phyloP scores from a whole-genome alignment of 2,797 vertebrate genomes.

The Linurgus olivaceus region DNA sequence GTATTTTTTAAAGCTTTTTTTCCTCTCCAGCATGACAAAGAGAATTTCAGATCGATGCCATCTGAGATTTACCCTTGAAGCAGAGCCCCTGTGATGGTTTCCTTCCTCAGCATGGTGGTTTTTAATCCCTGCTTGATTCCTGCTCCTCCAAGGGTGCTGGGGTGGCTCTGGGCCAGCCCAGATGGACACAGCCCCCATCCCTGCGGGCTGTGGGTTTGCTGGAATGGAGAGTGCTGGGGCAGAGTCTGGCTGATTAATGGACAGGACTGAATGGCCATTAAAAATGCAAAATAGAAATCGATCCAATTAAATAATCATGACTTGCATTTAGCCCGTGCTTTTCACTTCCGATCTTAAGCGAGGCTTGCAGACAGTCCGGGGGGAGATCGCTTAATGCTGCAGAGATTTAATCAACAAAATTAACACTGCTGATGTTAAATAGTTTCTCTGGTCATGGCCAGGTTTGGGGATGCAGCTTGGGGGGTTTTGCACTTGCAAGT shows the following conservation, averaged over 20 bases:
- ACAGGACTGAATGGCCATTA: background rate
- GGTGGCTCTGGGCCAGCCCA: background rate
- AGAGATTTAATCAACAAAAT: background rate
- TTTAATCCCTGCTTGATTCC: background rate
- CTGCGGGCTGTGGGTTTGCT: background rate
- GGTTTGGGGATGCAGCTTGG: background rate
- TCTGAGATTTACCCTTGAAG: background rate
- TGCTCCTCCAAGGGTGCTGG: background rate
- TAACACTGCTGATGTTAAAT: background rate
- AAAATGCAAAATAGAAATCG: background rate
- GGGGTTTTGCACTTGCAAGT: background rate
- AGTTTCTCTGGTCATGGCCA: background rate
- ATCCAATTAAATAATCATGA: conserved; percentile 7
- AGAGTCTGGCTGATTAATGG: background rate
- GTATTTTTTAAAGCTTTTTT: background rate
- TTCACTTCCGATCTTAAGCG: background rate
- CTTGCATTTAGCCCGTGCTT: background rate
- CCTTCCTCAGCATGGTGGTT: background rate
- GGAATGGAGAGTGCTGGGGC: background rate
- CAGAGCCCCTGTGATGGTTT: background rate
- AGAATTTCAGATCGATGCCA: background rate
- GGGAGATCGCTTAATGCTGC: background rate
- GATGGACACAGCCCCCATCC: accelerated
- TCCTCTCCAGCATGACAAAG: background rate
- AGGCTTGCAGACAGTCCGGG: background rate